phyloP scores from a whole-genome alignment of 2,797 vertebrate species.

The Epinephelus malabaricus region DNA sequence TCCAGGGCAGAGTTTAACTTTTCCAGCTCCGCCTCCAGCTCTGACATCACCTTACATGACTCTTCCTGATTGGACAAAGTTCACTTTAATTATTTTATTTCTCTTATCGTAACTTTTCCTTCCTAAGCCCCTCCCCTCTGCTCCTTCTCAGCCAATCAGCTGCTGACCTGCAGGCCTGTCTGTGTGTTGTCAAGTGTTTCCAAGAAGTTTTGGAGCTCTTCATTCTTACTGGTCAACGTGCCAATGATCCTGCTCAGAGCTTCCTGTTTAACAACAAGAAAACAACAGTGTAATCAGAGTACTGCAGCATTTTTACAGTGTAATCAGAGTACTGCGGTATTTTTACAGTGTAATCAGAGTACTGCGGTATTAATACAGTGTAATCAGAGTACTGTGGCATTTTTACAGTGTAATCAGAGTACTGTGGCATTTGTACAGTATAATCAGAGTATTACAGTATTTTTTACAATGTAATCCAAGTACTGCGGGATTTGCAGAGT shows the following conservation, averaged over 20 bases:
- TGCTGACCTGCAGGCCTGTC: conserved; percentile 90
- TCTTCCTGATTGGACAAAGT: conserved; percentile 85
- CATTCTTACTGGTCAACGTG: conserved; percentile 94
- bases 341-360: too few species aligned
- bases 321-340: too few species aligned
- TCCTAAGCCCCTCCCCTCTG: neutral
- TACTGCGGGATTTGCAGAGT: too few species aligned
- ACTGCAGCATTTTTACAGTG: too few species aligned
- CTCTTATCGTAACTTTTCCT: neutral
- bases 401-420: too few species aligned
- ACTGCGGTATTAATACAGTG: too few species aligned
- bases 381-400: too few species aligned
- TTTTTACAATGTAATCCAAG: too few species aligned
- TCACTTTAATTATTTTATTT: neutral
- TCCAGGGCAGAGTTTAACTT: conserved; percentile 52
- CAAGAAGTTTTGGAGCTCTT: conserved; percentile 94
- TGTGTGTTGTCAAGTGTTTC: conserved; percentile 89
- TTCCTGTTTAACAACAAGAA: conserved; percentile 83
- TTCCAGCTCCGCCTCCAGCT: conserved; percentile 93
- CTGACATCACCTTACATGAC: conserved; percentile 88
- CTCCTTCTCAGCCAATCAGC: conserved; percentile 19
- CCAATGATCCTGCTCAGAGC: conserved; percentile 93
- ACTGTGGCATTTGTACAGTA: too few species aligned
- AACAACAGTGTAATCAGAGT: too few species aligned
- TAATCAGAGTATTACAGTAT: too few species aligned